Base-by-base conservation (phyloP, 2,797 vertebrate genomes). In the Siniperca obscura region DNA sequence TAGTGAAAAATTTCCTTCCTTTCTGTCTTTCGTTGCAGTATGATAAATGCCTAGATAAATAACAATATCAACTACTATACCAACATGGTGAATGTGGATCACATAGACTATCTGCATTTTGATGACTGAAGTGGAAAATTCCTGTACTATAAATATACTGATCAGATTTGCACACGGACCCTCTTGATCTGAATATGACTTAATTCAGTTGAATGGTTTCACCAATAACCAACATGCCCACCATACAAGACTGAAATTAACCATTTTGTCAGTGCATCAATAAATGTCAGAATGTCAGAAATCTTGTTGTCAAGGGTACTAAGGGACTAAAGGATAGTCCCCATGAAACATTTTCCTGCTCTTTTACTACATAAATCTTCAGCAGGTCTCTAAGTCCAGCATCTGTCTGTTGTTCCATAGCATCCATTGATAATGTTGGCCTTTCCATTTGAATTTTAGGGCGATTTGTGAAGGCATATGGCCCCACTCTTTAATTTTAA, bases 401-500 rank as follows among this genome's bases (percentile, higher is more conserved):
- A 76, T 78, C 38, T 81, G 61, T 60, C 56, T 65, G 19, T 3
- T 78, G 34, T 70, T 71, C 60, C 27, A 70, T 53, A 27, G 19
- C 19, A 69, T 67, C 25, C 9, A 76, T 36, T 52, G 14, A 70
- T 80, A 75, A 69, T 36, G 19, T 53, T 53, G 10, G 44, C 52
- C 21, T 25, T 56, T 70, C 53, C 53, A 69, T 90, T 67, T 83
- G 25, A 75, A 86, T 80, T 76, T 76, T 52, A 76, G 34, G 22
- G 64, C 42, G 42, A 50, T 64, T 73, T 87, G 70, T 67, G 42
- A 75, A 52, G 56, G 53, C 78, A 77, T 74, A 66, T 73, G 67
- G 73, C 53, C 64, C 19, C 19, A 48, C 68, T 66, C 48, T 82
- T 77, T 80, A 62, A 87, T 87, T 87, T 70, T 72, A 25, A 75